Percentiles rank a stretch among this genome's conserved stretches.
Conservation (phyloP, 2,888 invertebrate species). For the Erebia ligea region DNA sequence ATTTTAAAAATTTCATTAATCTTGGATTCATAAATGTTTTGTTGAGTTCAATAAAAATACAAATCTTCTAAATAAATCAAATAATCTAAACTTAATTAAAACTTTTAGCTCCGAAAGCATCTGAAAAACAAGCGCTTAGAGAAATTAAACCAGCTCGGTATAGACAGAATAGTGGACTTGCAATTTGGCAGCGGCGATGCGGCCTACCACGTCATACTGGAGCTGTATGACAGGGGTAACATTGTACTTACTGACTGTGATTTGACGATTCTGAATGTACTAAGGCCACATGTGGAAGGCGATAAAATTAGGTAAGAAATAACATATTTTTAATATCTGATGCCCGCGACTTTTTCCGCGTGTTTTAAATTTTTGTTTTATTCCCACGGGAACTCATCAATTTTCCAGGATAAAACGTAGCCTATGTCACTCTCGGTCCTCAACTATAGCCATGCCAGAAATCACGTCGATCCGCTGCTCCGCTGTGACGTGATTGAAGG, state of each 20-base stretch:
- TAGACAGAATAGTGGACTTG: constrained; percentile 96
- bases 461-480: too few species aligned
- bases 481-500: too few species aligned
- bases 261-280: constrained; percentile 94
- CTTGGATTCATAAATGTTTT: too few species aligned
- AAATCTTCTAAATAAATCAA: too few species aligned
- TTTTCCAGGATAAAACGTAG: too few species aligned
- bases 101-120: constrained; percentile 93
- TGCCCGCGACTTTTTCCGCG: too few species aligned
- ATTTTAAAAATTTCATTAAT: too few species aligned
- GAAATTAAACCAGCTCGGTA: constrained; percentile 92
- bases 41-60: not conserved
- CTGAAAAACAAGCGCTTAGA: constrained; percentile 97
- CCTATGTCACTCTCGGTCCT: too few species aligned
- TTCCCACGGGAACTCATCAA: too few species aligned
- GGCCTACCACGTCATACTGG: constrained; percentile 97
- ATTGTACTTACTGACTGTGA: constrained; percentile 96
- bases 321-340: not conserved
- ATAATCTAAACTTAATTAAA: too few species aligned
- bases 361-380: too few species aligned
- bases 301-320: constrained; percentile 88
- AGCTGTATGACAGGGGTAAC: constrained; percentile 98
- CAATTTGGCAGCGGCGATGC: constrained; percentile 97
- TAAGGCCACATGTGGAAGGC: constrained; percentile 95
- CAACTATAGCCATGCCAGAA: too few species aligned